phyloP scores from a whole-genome alignment of 2,888 invertebrate genomes.

The Drosophila paramelanica region DNA sequence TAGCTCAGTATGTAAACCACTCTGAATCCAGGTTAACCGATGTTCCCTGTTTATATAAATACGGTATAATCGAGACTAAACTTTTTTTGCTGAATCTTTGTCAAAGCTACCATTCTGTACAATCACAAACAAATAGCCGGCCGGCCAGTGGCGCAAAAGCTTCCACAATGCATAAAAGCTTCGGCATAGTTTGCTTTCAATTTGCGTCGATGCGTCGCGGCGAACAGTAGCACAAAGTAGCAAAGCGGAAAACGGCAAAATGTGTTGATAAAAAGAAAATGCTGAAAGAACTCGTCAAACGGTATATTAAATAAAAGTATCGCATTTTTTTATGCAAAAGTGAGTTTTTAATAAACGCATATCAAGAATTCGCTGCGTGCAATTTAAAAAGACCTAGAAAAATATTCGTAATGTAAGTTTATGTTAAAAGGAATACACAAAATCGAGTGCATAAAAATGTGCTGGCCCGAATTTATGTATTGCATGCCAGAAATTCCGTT shows the following conservation, averaged over 20 bases:
- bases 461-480: conserved; percentile 43
- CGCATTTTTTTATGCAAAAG: conserved; percentile 25
- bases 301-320: conserved; percentile 3
- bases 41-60: no score
- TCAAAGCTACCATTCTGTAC: conserved; percentile 26
- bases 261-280: conserved; percentile 41
- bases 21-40: no score
- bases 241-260: conserved; percentile 15
- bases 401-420: conserved; percentile 59
- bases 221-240: conserved; percentile 31
- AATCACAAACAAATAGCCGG: conserved; percentile 35
- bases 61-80: no score
- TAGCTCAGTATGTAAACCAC: no score
- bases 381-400: conserved; percentile 8
- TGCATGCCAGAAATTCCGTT: conserved; percentile 48
- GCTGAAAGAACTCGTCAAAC: conserved; percentile 13
- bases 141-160: conserved; percentile 43
- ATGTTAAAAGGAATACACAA: conserved; percentile 10
- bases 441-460: conserved; percentile 24
- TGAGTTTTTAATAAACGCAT: conserved; percentile 11
- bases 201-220: conserved; percentile 57
- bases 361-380: conserved; percentile 45
- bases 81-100: no score
- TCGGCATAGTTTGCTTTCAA: conserved; percentile 31
- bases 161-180: conserved; percentile 45